phyloP scores from a whole-genome alignment of 2,797 vertebrate species.

The Aphelocoma californica region DNA sequence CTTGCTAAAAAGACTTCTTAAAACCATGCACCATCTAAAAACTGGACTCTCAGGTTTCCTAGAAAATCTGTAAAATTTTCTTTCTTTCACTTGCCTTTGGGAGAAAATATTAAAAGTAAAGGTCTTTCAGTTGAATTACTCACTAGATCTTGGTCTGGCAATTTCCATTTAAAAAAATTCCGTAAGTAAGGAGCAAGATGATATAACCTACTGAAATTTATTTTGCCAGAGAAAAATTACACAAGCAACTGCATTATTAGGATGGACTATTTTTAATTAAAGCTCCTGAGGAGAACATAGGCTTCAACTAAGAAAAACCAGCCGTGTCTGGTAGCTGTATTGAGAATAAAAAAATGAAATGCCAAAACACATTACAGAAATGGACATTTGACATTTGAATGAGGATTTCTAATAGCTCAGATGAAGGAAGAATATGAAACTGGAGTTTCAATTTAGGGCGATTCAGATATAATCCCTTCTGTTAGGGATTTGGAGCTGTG shows the following conservation, averaged over 20 bases:
- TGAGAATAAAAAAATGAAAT: neutral
- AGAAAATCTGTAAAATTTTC: neutral
- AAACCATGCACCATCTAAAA: neutral
- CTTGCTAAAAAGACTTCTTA: neutral
- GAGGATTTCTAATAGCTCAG: neutral
- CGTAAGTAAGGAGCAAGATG: neutral
- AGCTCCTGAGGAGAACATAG: constrained; percentile 5
- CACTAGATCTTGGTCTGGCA: neutral
- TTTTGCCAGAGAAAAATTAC: constrained; percentile 15
- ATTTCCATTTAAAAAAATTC: neutral
- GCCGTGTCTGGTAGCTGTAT: neutral
- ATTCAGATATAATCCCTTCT: neutral
- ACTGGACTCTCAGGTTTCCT: neutral
- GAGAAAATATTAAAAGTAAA: neutral
- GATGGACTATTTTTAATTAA: constrained; percentile 33
- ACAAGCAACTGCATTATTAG: neutral
- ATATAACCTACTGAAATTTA: neutral
- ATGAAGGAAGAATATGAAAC: neutral
- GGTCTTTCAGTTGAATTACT: neutral
- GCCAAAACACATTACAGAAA: neutral
- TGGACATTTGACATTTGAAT: neutral
- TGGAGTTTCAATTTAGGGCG: neutral
- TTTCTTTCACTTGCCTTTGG: neutral
- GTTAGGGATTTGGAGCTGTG: neutral
- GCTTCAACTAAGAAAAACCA: constrained; percentile 6